Conservation (phyloP, 2,113 vertebrate species). For the Hyperoodon ampullatus region DNA sequence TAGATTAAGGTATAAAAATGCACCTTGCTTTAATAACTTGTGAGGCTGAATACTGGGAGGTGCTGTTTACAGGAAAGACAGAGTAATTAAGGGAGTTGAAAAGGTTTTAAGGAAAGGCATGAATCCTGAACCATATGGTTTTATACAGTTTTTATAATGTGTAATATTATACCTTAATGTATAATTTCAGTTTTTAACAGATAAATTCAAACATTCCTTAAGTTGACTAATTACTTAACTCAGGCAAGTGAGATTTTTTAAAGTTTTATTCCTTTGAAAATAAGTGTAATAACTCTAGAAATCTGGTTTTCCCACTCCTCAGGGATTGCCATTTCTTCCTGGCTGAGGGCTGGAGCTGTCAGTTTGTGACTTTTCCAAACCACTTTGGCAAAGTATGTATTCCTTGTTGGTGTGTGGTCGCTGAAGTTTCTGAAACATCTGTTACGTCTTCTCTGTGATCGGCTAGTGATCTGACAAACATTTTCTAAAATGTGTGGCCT, state of each 20-base stretch:
- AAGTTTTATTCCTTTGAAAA: background rate
- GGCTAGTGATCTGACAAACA: background rate
- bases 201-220: background rate
- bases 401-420: background rate
- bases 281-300: background rate
- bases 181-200: conserved; percentile 12
- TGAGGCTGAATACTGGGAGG: background rate
- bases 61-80: background rate
- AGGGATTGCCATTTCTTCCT: background rate
- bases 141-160: background rate
- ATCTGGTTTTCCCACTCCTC: background rate
- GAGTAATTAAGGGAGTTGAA: background rate
- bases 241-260: background rate
- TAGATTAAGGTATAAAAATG: background rate
- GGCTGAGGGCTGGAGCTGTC: background rate
- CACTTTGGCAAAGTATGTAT: background rate
- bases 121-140: background rate
- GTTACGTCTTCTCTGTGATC: background rate
- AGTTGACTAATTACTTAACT: background rate
- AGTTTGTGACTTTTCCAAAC: background rate
- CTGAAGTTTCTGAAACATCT: background rate
- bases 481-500: background rate
- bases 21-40: background rate
- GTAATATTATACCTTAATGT: background rate
- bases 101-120: background rate